Evolutionary conservation across 2,113 vertebrate genomes (phyloP).

Genomic region (Acrocephalus kingi): DNA sequence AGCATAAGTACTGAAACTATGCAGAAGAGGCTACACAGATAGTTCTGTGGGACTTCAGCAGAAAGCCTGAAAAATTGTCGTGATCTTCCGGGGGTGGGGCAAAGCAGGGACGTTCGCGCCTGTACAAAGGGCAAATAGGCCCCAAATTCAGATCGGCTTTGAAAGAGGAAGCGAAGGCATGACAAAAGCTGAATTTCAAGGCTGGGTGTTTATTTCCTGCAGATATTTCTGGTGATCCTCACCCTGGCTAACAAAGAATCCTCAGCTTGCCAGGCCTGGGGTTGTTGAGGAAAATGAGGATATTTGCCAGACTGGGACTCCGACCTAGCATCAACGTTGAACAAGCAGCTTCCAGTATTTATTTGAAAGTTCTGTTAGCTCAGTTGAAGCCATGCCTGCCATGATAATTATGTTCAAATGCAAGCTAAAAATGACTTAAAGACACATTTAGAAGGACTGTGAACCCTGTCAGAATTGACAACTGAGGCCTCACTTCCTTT

Average conservation of each 20-base stretch:
- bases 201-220: neutral
- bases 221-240: neutral
- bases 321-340: neutral
- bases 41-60: neutral
- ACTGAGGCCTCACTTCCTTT: neutral
- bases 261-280: neutral
- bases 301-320: neutral
- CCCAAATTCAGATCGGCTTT: neutral
- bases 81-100: fast-evolving
- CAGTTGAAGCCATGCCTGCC: conserved; percentile 9
- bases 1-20: fast-evolving
- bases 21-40: neutral
- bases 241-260: neutral
- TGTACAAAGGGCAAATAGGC: neutral
- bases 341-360: neutral
- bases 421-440: conserved; percentile 15
- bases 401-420: neutral
- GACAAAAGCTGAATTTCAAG: neutral
- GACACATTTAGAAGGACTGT: neutral
- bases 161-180: neutral
- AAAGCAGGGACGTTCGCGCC: fast-evolving
- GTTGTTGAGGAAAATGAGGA: neutral
- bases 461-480: conserved; percentile 33
- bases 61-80: neutral
- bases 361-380: conserved; percentile 5